Evolutionary conservation across 2,113 vertebrate genomes (phyloP), one percentile per base, ranked within the genome.

Genomic region (Anhinga rufa): DNA sequence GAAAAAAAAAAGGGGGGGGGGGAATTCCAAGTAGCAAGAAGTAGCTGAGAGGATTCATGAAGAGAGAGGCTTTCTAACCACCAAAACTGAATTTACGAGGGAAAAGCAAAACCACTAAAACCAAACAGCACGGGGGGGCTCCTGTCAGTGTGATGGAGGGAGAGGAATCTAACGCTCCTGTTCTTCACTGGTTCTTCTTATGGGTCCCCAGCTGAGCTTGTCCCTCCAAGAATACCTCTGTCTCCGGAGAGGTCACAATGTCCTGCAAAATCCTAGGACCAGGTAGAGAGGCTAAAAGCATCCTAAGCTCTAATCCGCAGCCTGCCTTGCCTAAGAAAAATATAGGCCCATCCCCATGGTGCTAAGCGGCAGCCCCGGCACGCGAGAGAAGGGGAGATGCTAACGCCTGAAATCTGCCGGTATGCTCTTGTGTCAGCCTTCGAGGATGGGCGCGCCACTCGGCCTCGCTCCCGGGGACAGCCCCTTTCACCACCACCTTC

Each of bases 261-360:
- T 70, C 86, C 95, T 89, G 66, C 42, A 40, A 54, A 91, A 72
- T 82, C 88, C 69, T 34, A 54, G 77, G 66, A 42, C 0, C 2
- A 69, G 58, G 40, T 5, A 85, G 86, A 83, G 76, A 49, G 26
- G 74, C 78, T 87, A 57, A 92, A 51, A 66, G 68, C 32, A 78
- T 16, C 46, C 78, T 90, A 87, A 92, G 34, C 74, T 62, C 62
- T 96, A 89, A 95, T 96, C 89, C 14, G 1, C 62, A 58, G 60
- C 62, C 75, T 89, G 31, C 64, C 49, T 81, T 51, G 46, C 85
- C 40, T 61, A 52, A 65, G 57, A 7, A 74, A 77, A 77, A 26
- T 15, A 8, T 2, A 44, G 12, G 5, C 21, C 77, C 57, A 17
- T 5, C 28, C 22, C 22, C 6, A 46, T 1, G n/a, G 68, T 9